These are phyloP conservation scores for Rhopalosiphum maidis DNA, from an alignment of 1,140 invertebrate species.

Conservation along the genomic window DNA sequence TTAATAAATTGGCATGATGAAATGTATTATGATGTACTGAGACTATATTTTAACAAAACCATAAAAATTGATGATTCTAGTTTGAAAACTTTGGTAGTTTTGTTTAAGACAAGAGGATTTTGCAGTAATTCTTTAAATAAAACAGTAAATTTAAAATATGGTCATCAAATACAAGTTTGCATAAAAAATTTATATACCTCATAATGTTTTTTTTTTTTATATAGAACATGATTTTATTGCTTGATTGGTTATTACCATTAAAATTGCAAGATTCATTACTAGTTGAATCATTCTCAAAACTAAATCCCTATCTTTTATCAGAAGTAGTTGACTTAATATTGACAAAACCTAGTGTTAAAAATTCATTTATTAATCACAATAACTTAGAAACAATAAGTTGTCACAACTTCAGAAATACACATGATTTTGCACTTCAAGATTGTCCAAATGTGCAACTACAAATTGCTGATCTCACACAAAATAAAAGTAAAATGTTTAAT, in stretches of 20 bases:
- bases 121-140: not conserved
- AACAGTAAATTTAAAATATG: slow-evolving; percentile 21
- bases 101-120: slow-evolving; percentile 22
- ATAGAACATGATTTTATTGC: slow-evolving; percentile 34
- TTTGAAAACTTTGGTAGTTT: slow-evolving; percentile 43
- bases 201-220: not conserved
- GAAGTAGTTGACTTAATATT: slow-evolving; percentile 20
- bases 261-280: not conserved
- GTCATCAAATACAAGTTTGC: not conserved
- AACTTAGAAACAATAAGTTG: not conserved
- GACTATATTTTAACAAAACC: slow-evolving; percentile 41
- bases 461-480: not conserved
- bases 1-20: slow-evolving; percentile 35
- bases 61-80: slow-evolving; percentile 17
- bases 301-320: slow-evolving; percentile 29
- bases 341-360: slow-evolving; percentile 16
- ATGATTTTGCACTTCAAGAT: slow-evolving; percentile 30
- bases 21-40: slow-evolving; percentile 29
- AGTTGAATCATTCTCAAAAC: not conserved
- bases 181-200: not conserved
- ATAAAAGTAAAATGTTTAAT: slow-evolving; percentile 12
- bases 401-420: not conserved
- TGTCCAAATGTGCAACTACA: not conserved
- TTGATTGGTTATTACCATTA: slow-evolving; percentile 38
- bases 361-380: not conserved